Percentiles rank a stretch among this genome's conserved stretches.
Conservation (phyloP, 2,113 vertebrate genomes). For the Rattus norvegicus region DNA sequence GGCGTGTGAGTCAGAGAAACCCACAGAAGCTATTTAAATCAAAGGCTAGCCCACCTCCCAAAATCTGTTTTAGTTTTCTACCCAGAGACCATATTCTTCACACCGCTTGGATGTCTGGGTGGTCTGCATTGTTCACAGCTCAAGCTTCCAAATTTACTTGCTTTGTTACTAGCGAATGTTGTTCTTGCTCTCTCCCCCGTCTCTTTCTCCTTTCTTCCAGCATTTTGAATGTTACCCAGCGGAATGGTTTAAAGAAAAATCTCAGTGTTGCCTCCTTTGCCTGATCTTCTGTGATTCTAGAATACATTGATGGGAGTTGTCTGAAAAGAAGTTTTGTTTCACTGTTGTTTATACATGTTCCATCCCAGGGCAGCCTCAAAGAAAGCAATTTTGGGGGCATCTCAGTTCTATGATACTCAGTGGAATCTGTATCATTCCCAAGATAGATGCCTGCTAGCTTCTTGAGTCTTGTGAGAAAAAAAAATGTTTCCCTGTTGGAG, state of each 20-base stretch:
- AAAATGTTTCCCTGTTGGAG: background rate
- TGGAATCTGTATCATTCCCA: background rate
- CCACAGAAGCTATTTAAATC: constrained; percentile 54
- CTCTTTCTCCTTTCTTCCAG: background rate
- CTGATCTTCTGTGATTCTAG: background rate
- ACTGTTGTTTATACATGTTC: background rate
- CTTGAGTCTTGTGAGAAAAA: background rate
- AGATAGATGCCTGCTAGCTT: background rate
- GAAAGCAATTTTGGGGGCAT: background rate
- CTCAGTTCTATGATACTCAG: background rate
- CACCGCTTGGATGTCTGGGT: background rate
- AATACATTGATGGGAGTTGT: background rate
- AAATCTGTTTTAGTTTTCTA: constrained; percentile 37
- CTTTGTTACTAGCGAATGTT: background rate
- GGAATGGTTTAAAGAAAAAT: background rate
- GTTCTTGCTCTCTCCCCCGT: accelerated
- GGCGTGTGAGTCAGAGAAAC: constrained; percentile 46
- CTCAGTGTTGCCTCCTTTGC: background rate
- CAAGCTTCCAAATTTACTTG: background rate
- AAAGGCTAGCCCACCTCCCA: constrained; percentile 43
- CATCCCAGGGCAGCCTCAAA: background rate
- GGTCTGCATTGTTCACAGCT: background rate
- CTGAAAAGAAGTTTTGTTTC: background rate
- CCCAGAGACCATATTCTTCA: background rate
- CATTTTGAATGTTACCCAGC: background rate